phyloP scores from a whole-genome alignment of 2,113 vertebrate species.

The Dipodomys ordii region DNA sequence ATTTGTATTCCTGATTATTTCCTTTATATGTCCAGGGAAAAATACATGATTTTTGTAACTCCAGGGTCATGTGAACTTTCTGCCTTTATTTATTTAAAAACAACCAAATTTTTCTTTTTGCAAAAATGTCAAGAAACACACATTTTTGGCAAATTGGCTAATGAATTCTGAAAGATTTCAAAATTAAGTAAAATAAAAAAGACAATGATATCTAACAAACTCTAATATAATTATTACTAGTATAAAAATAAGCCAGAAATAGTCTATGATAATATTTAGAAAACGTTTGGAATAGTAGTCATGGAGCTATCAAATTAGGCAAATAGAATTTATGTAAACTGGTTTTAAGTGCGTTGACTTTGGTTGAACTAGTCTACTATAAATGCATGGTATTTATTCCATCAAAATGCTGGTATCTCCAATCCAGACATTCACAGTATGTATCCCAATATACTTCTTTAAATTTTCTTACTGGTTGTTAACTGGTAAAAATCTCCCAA shows the following conservation, averaged over 20 bases:
- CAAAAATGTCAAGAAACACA: background rate
- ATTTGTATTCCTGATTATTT: background rate
- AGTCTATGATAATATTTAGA: background rate
- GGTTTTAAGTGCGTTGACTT: background rate
- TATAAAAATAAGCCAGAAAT: background rate
- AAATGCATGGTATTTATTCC: background rate
- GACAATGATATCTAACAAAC: background rate
- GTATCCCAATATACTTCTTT: background rate
- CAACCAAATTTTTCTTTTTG: background rate
- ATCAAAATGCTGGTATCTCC: background rate
- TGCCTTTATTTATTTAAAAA: background rate
- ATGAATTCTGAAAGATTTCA: background rate
- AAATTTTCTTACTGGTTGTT: background rate
- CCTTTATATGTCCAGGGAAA: background rate
- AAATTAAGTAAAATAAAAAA: background rate
- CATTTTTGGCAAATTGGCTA: background rate
- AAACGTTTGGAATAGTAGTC: background rate
- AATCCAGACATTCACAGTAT: background rate
- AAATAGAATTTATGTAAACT: background rate
- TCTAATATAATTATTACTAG: background rate
- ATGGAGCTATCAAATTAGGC: background rate
- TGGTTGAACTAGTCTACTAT: background rate
- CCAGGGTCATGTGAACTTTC: background rate
- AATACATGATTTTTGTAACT: background rate
- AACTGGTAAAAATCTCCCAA: background rate